Percentiles rank a stretch among this genome's conserved stretches.
Evolutionary conservation across 2,888 invertebrate species (phyloP).

Genomic region (Oscheius sp.): DNA sequence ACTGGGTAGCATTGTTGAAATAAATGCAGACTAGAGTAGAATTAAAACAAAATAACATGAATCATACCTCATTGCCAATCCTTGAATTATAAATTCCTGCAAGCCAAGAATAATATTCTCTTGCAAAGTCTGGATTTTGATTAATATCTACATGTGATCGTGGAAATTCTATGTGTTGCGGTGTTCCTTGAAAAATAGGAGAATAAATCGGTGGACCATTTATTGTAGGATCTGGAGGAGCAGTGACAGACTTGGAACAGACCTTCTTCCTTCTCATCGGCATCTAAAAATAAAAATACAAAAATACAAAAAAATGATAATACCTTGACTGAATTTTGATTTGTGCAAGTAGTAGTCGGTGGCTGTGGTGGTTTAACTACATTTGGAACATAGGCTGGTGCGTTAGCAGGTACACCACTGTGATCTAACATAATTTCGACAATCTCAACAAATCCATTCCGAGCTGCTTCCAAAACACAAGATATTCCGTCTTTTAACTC

Average conservation of each 20-base stretch:
- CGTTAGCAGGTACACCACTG: conserved; percentile 16
- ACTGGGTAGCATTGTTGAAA: not conserved
- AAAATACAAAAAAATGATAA: not conserved
- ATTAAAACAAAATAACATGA: not conserved
- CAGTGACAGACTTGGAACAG: not conserved
- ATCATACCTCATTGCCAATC: not conserved
- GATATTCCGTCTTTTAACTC: conserved; percentile 97
- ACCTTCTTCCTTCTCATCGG: conserved; percentile 12
- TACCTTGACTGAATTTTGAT: not conserved
- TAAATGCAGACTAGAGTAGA: not conserved
- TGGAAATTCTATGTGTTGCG: not conserved
- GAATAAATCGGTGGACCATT: conserved; percentile 1
- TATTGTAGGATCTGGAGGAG: not conserved
- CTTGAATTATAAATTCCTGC: conserved; percentile 24
- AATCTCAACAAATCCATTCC: conserved; percentile 94
- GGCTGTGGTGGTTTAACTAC: not conserved
- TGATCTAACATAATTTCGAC: conserved; percentile 89
- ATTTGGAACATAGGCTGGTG: conserved; percentile 7
- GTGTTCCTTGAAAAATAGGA: not conserved
- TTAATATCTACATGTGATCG: not conserved
- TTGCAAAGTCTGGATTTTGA: conserved; percentile 13
- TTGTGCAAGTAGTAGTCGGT: not conserved
- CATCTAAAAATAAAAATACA: not conserved
- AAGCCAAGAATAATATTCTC: conserved; percentile 25
- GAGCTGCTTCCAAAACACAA: conserved; percentile 97